Evolutionary conservation across 1,140 invertebrate species (phyloP).

Genomic region (Formica selysi): DNA sequence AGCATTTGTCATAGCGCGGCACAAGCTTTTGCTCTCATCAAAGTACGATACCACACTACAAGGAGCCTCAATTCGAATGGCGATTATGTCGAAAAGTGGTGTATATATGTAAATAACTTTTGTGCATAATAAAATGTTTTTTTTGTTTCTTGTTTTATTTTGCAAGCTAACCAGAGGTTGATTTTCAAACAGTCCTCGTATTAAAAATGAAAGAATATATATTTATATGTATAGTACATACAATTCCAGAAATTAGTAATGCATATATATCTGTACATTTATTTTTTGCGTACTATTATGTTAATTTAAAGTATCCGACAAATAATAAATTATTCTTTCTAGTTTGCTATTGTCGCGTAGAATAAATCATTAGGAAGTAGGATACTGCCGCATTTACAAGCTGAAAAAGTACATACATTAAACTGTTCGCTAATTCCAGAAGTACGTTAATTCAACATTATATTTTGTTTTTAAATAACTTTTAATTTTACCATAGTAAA

Average conservation of each 20-base stretch:
- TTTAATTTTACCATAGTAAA: slow-evolving; percentile 24
- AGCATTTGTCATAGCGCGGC: no score
- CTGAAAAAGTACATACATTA: neutral
- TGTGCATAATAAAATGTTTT: no score
- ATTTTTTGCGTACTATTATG: neutral
- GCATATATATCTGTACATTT: neutral
- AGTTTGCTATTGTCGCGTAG: neutral
- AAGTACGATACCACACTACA: no score
- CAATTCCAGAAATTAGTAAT: neutral
- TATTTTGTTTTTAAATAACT: no score
- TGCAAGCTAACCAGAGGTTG: no score
- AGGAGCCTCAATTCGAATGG: no score
- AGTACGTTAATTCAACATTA: neutral
- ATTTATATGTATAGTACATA: neutral
- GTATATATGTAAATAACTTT: no score
- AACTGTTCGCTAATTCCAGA: no score
- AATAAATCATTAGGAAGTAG: slow-evolving; percentile 34
- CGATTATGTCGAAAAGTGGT: no score
- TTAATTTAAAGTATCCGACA: neutral
- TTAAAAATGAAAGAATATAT: neutral
- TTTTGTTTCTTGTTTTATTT: no score
- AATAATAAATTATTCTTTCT: neutral
- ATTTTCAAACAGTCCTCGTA: neutral
- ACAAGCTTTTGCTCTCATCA: no score
- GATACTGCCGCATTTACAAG: slow-evolving; percentile 21